Base-by-base conservation (phyloP, 2,888 invertebrate genomes). In the Eristalinus aeneus region DNA sequence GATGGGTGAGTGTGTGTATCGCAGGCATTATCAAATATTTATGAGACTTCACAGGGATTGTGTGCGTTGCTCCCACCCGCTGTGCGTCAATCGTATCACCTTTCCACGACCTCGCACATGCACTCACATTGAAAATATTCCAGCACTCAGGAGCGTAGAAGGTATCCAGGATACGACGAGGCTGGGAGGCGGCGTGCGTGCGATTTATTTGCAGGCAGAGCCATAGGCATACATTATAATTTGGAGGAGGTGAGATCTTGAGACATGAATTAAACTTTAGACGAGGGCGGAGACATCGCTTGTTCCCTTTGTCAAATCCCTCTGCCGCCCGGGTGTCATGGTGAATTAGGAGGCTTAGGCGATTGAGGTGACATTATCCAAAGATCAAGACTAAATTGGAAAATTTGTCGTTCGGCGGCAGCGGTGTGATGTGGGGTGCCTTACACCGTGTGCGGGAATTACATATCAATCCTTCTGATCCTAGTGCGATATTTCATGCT, bases 401-500 rank as follows among this genome's bases (percentile, higher is more conserved):
- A 34, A 75, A 65, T 75, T 46, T 75, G 34, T 67, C 75, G 20
- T 12, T 60, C 23, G 9, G n/a, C 23, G 5, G 10, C 9, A n/a
- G 11, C n/a, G 22, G 11, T 1, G 58, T 27, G 31, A 20, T 4
- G 20, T 61, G 27, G 23, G 46, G 4, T 8, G 23, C 10, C 31
- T 9, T 36, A 20, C 32, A 63, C 34, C 32, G 74, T 20, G 16
- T 46, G 46, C 23, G 58, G 11, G 58, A 32, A 65, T 65, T 58
- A 58, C 56, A 10, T 31, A 31, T 58, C 60, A 67, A 75, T 75
- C 56, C 74, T 75, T 56, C 31, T 60, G 67, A 75, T 60, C 60
- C 67, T 60, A 67, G 67, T 75, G 67, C 39, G 75, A 75, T 67
- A 67, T 67, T 53, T 65, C 60, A 23, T 67, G 75, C 75, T 60